Percentiles rank a stretch among this genome's conserved stretches.
phyloP scores from a whole-genome alignment of 2,113 vertebrate genomes.

The Amphiprion ocellaris region DNA sequence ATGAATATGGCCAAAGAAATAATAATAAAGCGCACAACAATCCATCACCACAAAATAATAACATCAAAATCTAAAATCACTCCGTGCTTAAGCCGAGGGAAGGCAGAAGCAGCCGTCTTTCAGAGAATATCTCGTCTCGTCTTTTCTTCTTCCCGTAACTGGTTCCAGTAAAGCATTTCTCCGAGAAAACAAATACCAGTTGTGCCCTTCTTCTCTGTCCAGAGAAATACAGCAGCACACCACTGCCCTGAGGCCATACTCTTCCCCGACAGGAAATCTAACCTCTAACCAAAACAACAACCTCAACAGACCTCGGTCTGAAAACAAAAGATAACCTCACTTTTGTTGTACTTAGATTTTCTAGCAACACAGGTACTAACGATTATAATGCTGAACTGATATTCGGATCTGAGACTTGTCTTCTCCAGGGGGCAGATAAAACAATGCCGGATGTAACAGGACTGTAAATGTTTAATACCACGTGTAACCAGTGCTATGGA shows the following conservation, averaged over 20 bases:
- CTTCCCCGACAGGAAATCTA: slow-evolving; percentile 76
- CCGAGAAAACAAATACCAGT: slow-evolving; percentile 78
- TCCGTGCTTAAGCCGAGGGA: background rate
- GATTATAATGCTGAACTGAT: background rate
- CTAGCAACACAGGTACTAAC: slow-evolving; percentile 19
- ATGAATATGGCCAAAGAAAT: background rate
- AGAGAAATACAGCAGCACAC: slow-evolving; percentile 71
- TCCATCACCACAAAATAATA: background rate
- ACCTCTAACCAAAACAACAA: slow-evolving; percentile 75
- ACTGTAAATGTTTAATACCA: slow-evolving; percentile 74
- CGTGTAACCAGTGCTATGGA: slow-evolving; percentile 41
- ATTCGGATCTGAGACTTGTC: background rate
- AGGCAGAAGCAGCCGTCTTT: slow-evolving; percentile 11
- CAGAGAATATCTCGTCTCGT: slow-evolving; percentile 30
- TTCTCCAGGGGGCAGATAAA: slow-evolving; percentile 14
- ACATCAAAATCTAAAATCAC: background rate
- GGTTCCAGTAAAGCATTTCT: slow-evolving; percentile 61
- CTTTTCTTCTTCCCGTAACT: slow-evolving; percentile 42
- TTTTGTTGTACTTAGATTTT: slow-evolving; percentile 30
- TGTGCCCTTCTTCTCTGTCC: slow-evolving; percentile 74
- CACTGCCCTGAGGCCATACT: slow-evolving; percentile 67
- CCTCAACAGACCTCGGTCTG: slow-evolving; percentile 55
- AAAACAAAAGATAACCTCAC: slow-evolving; percentile 55
- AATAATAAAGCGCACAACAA: background rate
- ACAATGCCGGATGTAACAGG: slow-evolving; percentile 17